These are phyloP conservation scores for Otis tarda DNA, from an alignment of 2,113 vertebrate species.

Conservation along the genomic window DNA sequence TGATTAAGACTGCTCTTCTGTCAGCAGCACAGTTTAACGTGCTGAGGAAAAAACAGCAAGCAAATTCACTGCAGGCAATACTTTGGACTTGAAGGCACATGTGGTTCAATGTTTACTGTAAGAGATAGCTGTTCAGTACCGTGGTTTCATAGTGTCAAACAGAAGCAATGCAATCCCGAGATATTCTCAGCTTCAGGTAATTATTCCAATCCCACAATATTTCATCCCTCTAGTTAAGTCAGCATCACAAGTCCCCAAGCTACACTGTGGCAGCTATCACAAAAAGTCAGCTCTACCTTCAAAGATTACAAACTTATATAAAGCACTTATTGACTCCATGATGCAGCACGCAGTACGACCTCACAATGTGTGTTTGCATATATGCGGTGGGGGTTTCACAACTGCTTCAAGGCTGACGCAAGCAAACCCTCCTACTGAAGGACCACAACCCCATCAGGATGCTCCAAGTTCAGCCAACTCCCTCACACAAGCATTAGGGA, in stretches of 20 bases:
- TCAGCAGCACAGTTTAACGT: neutral
- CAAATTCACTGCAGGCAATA: neutral
- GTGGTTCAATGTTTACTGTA: neutral
- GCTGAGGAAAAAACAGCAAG: neutral
- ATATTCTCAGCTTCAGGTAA: neutral
- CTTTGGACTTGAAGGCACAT: neutral
- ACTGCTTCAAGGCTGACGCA: neutral
- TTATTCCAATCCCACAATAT: neutral
- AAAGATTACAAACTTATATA: neutral
- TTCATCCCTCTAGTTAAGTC: neutral
- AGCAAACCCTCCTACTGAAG: neutral
- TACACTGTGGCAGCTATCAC: neutral
- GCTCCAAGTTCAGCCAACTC: neutral
- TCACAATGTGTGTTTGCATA: fast-evolving
- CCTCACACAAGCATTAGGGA: neutral
- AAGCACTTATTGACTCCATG: neutral
- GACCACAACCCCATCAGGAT: neutral
- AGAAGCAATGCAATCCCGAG: neutral
- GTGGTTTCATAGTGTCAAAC: neutral
- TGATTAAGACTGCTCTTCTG: neutral
- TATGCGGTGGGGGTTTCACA: neutral
- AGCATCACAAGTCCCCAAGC: neutral
- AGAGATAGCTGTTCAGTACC: neutral
- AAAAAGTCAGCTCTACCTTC: neutral
- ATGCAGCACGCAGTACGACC: neutral